These are phyloP conservation scores for Stramonita haemastoma DNA, from an alignment of 2,888 invertebrate species.

Conservation along the genomic window DNA sequence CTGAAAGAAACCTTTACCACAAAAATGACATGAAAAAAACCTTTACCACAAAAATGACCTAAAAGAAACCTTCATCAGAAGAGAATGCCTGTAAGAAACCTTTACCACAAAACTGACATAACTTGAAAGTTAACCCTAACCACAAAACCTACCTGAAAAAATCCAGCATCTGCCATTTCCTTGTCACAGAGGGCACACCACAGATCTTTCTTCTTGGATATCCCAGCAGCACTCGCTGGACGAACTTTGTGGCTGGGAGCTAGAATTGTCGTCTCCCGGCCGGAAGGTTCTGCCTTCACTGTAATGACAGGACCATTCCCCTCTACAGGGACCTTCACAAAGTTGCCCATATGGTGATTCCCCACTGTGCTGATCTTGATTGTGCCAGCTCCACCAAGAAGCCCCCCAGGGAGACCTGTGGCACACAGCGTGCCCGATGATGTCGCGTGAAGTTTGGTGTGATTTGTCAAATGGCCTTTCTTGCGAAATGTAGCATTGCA, in stretches of 20 bases:
- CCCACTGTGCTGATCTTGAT: neutral
- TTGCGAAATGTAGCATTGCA: constrained; percentile 76
- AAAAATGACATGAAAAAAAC: neutral
- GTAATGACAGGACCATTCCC: constrained; percentile 6
- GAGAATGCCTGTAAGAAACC: too few relatives aligned
- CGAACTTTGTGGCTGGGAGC: neutral
- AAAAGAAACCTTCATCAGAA: constrained; percentile 41
- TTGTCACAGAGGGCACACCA: constrained; percentile 44
- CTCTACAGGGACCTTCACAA: constrained; percentile 10
- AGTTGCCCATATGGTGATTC: neutral
- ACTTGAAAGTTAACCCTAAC: neutral
- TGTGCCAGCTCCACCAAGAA: neutral
- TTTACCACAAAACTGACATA: too few relatives aligned
- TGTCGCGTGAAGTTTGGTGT: constrained; percentile 72
- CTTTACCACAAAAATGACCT: constrained; percentile 27
- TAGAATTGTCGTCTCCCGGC: neutral
- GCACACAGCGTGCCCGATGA: neutral
- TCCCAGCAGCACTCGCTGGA: neutral
- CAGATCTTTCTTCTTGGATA: neutral
- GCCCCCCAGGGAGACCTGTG: neutral
- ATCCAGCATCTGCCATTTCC: constrained; percentile 38
- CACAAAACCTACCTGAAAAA: constrained; percentile 41
- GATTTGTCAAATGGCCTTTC: constrained; percentile 75
- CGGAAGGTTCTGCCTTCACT: neutral
- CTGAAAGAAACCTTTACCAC: neutral